Evolutionary conservation across 2,113 vertebrate species (phyloP).

Genomic region (Nibea albiflora): DNA sequence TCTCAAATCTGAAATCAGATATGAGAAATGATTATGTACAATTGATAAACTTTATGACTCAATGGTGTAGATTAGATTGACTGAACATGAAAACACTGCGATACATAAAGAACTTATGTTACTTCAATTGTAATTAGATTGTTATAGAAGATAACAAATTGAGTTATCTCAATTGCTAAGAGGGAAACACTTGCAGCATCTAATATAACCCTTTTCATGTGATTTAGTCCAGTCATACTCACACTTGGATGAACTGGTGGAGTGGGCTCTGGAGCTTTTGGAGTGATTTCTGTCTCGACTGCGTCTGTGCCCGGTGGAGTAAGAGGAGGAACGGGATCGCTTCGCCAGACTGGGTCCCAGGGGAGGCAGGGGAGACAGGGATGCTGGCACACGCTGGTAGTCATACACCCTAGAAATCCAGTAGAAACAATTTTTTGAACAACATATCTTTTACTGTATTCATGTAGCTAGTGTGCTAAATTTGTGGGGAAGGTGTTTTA

Average conservation of each 20-base stretch:
- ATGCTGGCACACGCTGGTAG: constrained; percentile 85
- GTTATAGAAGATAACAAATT: too few relatives aligned
- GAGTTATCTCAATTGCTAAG: too few relatives aligned
- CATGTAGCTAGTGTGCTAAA: background rate
- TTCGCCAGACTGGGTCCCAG: constrained; percentile 81
- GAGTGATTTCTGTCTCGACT: constrained; percentile 82
- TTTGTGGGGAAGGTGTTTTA: constrained; percentile 3
- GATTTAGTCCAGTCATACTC: constrained; percentile 43
- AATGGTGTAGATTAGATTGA: too few relatives aligned
- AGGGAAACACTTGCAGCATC: too few relatives aligned
- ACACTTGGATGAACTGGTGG: constrained; percentile 81
- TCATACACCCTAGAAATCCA: constrained; percentile 80
- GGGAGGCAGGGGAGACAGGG: constrained; percentile 74
- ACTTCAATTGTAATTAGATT: too few relatives aligned
- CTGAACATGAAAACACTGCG: too few relatives aligned
- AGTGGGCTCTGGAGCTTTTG: constrained; percentile 82
- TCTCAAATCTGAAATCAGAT: too few relatives aligned
- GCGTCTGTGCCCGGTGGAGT: constrained; percentile 79
- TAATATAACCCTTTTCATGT: background rate
- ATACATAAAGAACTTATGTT: too few relatives aligned
- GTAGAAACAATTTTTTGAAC: constrained; percentile 11
- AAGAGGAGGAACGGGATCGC: constrained; percentile 81
- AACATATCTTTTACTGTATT: background rate
- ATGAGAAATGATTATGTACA: too few relatives aligned
- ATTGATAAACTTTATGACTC: too few relatives aligned